A percentile compares a stretch with the other conserved stretches of the same genome.
phyloP scores from a whole-genome alignment of 2,888 invertebrate genomes.

The Tetragnatha montana region DNA sequence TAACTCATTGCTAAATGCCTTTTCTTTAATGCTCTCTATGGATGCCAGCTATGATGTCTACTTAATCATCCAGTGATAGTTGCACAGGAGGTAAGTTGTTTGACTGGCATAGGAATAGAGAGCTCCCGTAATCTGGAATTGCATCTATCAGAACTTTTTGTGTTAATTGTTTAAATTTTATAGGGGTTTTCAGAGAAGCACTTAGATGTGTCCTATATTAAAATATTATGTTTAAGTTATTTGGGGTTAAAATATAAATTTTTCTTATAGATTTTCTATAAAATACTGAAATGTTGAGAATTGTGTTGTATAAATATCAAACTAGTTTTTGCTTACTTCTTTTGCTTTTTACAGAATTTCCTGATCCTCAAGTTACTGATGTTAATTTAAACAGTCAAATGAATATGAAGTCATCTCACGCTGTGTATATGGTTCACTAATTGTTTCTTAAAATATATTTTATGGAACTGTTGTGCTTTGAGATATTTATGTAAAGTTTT shows the following conservation, averaged over 20 bases:
- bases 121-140: too few species aligned
- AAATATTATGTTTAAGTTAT: neutral
- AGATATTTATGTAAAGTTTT: slow-evolving; percentile 66
- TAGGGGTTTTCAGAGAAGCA: neutral
- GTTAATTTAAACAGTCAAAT: slow-evolving; percentile 62
- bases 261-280: neutral
- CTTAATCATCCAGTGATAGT: neutral
- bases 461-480: slow-evolving; percentile 64
- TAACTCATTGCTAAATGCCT: neutral
- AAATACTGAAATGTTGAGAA: neutral
- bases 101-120: too few species aligned
- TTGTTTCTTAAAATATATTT: slow-evolving; percentile 53
- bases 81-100: neutral
- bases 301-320: neutral
- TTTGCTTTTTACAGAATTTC: slow-evolving; percentile 54
- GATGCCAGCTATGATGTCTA: neutral
- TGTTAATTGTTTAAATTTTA: neutral
- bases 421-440: slow-evolving; percentile 69
- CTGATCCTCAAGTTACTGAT: slow-evolving; percentile 60
- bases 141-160: neutral
- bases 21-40: neutral
- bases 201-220: too few species aligned
- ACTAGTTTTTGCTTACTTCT: neutral
- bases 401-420: slow-evolving; percentile 66
- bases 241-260: neutral